These are phyloP conservation scores for Porites lutea DNA, from an alignment of 64 coral and sea anemone species.

Conservation along the genomic window DNA sequence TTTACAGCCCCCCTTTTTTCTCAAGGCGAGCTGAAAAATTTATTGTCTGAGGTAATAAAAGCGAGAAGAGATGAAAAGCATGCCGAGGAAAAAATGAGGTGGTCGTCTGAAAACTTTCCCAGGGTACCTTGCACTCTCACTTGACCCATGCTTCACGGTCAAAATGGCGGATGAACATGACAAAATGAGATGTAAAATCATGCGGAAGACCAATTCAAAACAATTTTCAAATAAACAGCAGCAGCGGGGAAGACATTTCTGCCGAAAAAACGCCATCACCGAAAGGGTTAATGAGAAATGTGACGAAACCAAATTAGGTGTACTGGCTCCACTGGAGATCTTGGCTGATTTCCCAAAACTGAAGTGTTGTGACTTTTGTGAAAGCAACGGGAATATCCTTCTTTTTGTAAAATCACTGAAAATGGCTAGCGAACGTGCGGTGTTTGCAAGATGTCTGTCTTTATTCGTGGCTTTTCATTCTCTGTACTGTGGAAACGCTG, in stretches of 20 bases:
- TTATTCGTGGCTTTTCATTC: neutral
- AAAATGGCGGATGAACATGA: slow-evolving; percentile 41
- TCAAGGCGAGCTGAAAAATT: too few species aligned
- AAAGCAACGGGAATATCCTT: neutral
- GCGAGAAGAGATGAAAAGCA: too few species aligned
- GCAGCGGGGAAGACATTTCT: slow-evolving; percentile 10
- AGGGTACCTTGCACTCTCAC: neutral
- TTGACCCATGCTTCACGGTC: neutral
- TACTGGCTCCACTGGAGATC: neutral
- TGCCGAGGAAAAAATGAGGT: neutral
- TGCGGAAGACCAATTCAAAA: slow-evolving; percentile 12
- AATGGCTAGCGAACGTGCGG: neutral
- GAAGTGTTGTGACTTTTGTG: neutral
- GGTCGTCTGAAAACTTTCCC: neutral
- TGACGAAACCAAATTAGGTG: neutral
- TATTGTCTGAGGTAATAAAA: too few species aligned
- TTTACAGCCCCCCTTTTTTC: too few species aligned
- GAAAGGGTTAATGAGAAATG: neutral
- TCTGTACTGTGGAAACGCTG: neutral
- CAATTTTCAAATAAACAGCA: neutral
- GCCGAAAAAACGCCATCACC: neutral
- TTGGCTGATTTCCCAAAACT: neutral
- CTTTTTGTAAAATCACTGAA: neutral
- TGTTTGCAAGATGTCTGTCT: neutral
- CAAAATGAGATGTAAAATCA: slow-evolving; percentile 47